Percentiles rank a stretch among this genome's conserved stretches.
phyloP scores from a whole-genome alignment of 2,888 invertebrate species.

The Euspilapteryx auroguttella region DNA sequence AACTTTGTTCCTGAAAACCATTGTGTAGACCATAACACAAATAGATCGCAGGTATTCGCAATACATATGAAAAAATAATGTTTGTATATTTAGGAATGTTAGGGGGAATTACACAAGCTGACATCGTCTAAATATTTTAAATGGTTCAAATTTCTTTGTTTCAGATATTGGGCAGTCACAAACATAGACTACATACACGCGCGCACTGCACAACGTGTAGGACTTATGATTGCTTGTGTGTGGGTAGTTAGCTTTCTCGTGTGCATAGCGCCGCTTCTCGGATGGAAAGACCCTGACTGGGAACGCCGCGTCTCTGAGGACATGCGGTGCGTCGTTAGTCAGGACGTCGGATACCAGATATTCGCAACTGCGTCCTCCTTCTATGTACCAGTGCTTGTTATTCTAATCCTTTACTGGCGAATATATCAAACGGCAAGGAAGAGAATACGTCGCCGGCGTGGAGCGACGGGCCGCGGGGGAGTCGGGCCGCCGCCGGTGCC shows the following conservation, averaged over 20 bases:
- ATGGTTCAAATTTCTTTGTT: too few species aligned
- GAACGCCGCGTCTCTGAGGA: constrained; percentile 61
- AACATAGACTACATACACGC: constrained; percentile 88
- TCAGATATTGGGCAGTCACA: constrained; percentile 88
- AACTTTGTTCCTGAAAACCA: too few species aligned
- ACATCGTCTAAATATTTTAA: too few species aligned
- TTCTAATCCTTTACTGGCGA: constrained; percentile 88
- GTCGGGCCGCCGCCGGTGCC: constrained; percentile 48
- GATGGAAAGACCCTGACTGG: constrained; percentile 74
- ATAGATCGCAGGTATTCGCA: too few species aligned
- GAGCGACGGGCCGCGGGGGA: constrained; percentile 55
- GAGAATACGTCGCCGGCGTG: constrained; percentile 74
- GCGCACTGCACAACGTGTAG: constrained; percentile 74
- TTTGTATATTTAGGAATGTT: too few species aligned
- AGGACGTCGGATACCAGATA: constrained; percentile 82
- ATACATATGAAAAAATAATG: too few species aligned
- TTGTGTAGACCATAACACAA: too few species aligned
- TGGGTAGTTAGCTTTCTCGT: constrained; percentile 85
- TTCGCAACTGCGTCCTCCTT: constrained; percentile 91
- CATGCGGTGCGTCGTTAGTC: constrained; percentile 78
- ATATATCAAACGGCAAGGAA: constrained; percentile 88
- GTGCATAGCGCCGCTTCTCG: constrained; percentile 84
- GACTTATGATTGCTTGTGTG: constrained; percentile 79
- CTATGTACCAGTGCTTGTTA: constrained; percentile 85
- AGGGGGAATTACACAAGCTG: too few species aligned